Evolutionary conservation across 1,140 invertebrate species (phyloP).

Genomic region (Nautilus pompilius): DNA sequence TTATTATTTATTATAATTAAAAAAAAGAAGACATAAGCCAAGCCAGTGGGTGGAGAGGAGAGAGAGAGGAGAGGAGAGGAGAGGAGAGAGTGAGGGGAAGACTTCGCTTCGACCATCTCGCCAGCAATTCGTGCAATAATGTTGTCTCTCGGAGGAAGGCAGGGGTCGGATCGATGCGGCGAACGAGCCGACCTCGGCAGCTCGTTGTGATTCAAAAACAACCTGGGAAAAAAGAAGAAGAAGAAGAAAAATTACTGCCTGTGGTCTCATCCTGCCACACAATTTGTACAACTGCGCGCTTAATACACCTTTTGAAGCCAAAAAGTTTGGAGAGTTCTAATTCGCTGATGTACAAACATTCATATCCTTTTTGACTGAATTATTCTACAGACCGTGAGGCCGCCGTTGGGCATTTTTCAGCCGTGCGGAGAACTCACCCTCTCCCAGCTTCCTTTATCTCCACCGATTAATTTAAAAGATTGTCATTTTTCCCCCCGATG

Average conservation of each 20-base stretch:
- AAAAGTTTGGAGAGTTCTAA: background rate
- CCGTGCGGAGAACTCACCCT: background rate
- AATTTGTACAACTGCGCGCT: background rate
- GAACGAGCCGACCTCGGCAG: too few species aligned
- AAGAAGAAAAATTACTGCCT: background rate
- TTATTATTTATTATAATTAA: background rate
- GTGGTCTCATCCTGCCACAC: background rate
- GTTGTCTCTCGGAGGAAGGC: too few species aligned
- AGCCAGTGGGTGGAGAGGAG: background rate
- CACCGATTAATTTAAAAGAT: background rate
- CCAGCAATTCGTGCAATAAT: too few species aligned
- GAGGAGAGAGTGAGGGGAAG: background rate
- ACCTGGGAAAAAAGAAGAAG: too few species aligned
- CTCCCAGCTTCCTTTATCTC: background rate
- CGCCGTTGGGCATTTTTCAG: background rate
- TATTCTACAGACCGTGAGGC: background rate
- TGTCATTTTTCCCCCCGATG: background rate
- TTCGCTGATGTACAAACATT: slow-evolving; percentile 1
- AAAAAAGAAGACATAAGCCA: background rate
- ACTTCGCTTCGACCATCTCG: background rate
- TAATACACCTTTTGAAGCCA: background rate
- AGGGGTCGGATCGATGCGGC: too few species aligned
- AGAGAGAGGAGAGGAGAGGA: background rate
- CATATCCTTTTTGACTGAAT: background rate
- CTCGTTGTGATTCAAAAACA: too few species aligned